Conservation (phyloP, 2,888 invertebrate genomes). For the Morinoia aosen region DNA sequence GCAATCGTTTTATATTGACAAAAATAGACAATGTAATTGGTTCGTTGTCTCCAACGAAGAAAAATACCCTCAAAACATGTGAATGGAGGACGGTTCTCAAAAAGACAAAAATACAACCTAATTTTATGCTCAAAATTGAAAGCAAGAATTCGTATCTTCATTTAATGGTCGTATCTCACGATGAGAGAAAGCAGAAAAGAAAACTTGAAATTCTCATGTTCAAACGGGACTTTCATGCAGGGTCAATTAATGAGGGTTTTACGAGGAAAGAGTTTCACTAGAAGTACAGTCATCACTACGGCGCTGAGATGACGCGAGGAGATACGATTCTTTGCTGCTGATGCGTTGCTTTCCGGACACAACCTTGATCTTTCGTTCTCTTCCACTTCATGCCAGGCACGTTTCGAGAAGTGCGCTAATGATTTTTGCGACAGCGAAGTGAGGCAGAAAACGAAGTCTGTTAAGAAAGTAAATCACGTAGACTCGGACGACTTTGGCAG, state of each 20-base stretch:
- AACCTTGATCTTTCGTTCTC: not conserved
- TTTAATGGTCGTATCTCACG: too few species aligned
- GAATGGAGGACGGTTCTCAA: too few species aligned
- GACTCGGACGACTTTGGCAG: not conserved
- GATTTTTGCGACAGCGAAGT: not conserved
- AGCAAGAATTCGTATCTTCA: too few species aligned
- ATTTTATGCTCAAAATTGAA: too few species aligned
- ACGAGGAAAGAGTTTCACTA: not conserved
- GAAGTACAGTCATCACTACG: not conserved
- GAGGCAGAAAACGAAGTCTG: not conserved
- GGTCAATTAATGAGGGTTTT: not conserved
- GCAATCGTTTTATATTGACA: too few species aligned
- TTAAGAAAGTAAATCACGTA: not conserved
- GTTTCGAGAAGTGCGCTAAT: not conserved
- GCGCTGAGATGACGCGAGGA: not conserved
- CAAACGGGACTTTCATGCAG: too few species aligned
- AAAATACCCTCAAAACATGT: too few species aligned
- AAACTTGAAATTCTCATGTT: too few species aligned
- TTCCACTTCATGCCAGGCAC: not conserved
- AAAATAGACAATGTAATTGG: too few species aligned
- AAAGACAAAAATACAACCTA: too few species aligned
- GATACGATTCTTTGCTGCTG: not conserved
- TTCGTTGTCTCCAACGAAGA: too few species aligned
- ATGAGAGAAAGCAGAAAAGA: too few species aligned
- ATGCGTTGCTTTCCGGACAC: not conserved